Evolutionary conservation across 30 jellyfish, hydroid and myxozoan species (phyloP).

Genomic region (Clytia hemisphaerica): DNA sequence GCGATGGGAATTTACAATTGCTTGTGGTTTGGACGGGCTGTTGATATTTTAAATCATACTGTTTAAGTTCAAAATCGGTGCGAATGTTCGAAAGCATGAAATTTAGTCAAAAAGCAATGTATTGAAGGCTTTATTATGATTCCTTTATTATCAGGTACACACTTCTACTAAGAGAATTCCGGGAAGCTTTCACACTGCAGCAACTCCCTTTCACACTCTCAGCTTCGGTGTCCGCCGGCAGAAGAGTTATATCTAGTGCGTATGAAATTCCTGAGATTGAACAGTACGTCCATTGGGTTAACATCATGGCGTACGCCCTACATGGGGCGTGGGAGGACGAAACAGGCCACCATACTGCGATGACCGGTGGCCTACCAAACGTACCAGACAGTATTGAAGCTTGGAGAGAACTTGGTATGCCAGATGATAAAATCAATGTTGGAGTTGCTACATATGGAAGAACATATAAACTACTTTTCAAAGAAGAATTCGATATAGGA

Average conservation of each 20-base stretch:
- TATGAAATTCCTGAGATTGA: slow-evolving; percentile 64
- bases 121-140: too few relatives aligned
- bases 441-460: slow-evolving; percentile 93
- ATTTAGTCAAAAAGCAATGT: too few relatives aligned
- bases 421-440: slow-evolving; percentile 68
- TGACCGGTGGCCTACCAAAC: slow-evolving; percentile 40
- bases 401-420: slow-evolving; percentile 83
- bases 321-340: slow-evolving; percentile 93
- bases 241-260: slow-evolving; percentile 66
- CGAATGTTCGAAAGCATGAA: too few relatives aligned
- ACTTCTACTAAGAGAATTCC: slow-evolving; percentile 42
- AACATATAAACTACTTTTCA: slow-evolving; percentile 45
- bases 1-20: too few relatives aligned
- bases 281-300: slow-evolving; percentile 67
- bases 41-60: too few relatives aligned
- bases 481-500: slow-evolving; percentile 55
- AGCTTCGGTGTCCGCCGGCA: slow-evolving; percentile 95
- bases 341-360: slow-evolving; percentile 86
- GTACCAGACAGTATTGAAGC: slow-evolving; percentile 60
- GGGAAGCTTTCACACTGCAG: slow-evolving; percentile 57
- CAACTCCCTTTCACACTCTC: slow-evolving; percentile 60
- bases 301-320: slow-evolving; percentile 83
- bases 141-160: too few relatives aligned
- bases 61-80: too few relatives aligned
- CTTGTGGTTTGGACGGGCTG: too few relatives aligned